Evolutionary conservation across 92 coral and sea anemone genomes (phyloP), one percentile per base, ranked within the genome.

Genomic region (Palythoa caribaeorum): DNA sequence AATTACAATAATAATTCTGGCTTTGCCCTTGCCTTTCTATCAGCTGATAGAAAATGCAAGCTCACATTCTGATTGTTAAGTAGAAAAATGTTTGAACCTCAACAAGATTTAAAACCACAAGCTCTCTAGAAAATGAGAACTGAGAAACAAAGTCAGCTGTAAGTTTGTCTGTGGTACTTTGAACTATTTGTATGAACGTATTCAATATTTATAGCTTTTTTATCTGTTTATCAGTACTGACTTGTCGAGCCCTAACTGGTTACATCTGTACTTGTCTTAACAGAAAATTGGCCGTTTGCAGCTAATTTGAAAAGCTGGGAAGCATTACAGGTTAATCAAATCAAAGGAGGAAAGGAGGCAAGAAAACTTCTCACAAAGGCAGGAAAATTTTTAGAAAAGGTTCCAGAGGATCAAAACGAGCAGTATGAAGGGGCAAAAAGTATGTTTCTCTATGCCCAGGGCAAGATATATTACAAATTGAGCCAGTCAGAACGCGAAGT

Each of bases 281-380:
- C 35, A 91, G 94, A 54, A 1, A 75, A 78, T 35, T 91, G 93
- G 93, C 63, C 77, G 9, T 76, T 74, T 15, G 86, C 91, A 77
- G 95, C 92, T 3, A 79, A 88, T 40, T 79, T 92, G 75, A 87
- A 84, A 80, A 84, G 94, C 85, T 94, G 94, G 96, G 95, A 94
- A 68, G 87, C 94, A 5, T 14, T 89, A 21, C 92, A 84, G 63
- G 89, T 86, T 2, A 70, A 77, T 59, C 93, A 94, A 60, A n/a
- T 38, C 38, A 79, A 84, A 3, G 94, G 96, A 11, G 74, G 86
- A n/a, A 11, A 73, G 38, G 66, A 88, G 9, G 93, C 93, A 28
- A 69, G 73, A 28, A 60, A 85, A 40, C 87, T 83, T 15, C 84
- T 94, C n/a, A 19, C 84, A 2, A 66, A 79, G 73, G 96, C 96